Evolutionary conservation across 2,113 vertebrate genomes (phyloP).

Genomic region (Genyomyrus donnyi): DNA sequence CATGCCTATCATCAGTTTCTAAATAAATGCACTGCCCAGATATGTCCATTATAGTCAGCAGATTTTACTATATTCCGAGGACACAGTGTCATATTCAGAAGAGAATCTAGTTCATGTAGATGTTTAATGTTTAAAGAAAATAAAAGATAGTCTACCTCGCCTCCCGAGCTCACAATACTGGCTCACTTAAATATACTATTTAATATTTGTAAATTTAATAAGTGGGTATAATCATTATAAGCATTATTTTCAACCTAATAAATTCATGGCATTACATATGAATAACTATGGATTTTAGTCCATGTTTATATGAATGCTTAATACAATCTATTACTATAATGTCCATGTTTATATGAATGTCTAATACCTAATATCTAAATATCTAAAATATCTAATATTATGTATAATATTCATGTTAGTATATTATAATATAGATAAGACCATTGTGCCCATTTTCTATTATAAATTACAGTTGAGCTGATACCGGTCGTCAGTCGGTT

Average conservation of each 20-base stretch:
- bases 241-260: background rate
- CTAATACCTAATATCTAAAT: no score
- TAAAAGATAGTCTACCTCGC: background rate
- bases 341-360: background rate
- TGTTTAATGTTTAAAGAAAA: background rate
- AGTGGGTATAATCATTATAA: background rate
- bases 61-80: background rate
- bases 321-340: background rate
- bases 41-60: background rate
- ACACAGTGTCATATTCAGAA: background rate
- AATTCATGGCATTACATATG: background rate
- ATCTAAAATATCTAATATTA: background rate
- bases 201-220: background rate
- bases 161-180: background rate
- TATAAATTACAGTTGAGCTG: background rate
- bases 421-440: background rate
- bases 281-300: background rate
- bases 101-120: background rate
- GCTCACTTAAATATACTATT: background rate
- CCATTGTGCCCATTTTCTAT: background rate
- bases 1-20: background rate
- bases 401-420: background rate
- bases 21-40: background rate
- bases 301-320: background rate
- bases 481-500: background rate